A percentile compares a stretch with the other conserved stretches of the same genome.
These are phyloP conservation scores for Laticauda laticaudata DNA, from an alignment of 2,113 vertebrate species.

Conservation along the genomic window DNA sequence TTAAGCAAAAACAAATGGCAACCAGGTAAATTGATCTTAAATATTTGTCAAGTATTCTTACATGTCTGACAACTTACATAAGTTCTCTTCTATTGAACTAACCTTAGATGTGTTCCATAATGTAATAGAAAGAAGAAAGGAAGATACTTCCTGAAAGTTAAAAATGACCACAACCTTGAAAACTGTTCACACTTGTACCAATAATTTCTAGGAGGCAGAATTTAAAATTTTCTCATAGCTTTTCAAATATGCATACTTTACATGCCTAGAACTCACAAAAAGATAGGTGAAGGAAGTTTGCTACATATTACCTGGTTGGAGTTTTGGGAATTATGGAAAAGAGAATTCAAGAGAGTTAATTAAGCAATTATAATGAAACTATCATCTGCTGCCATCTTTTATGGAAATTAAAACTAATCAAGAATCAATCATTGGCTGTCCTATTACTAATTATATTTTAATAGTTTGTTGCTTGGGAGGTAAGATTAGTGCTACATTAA, in stretches of 20 bases:
- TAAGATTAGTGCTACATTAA: not conserved
- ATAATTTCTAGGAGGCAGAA: not conserved
- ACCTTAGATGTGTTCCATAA: not conserved
- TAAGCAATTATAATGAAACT: not conserved
- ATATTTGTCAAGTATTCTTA: not conserved
- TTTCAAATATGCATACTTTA: not conserved
- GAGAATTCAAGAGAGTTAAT: not conserved
- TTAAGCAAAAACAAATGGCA: not conserved
- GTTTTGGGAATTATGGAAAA: not conserved
- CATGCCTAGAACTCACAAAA: not conserved
- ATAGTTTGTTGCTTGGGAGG: not conserved
- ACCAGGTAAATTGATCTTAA: not conserved
- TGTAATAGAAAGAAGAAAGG: not conserved
- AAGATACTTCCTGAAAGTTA: not conserved
- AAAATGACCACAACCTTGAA: not conserved
- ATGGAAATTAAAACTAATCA: not conserved
- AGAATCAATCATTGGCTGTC: not conserved
- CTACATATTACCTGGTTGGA: not conserved
- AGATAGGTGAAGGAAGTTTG: not conserved
- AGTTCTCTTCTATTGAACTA: not conserved
- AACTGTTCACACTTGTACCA: not conserved
- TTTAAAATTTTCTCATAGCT: not conserved
- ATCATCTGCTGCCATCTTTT: not conserved
- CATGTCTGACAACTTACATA: not conserved
- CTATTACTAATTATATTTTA: not conserved